A percentile compares a stretch with the other conserved stretches of the same genome.
These are phyloP conservation scores for Gephyroberyx darwinii DNA, from an alignment of 2,797 vertebrate genomes.

Conservation along the genomic window DNA sequence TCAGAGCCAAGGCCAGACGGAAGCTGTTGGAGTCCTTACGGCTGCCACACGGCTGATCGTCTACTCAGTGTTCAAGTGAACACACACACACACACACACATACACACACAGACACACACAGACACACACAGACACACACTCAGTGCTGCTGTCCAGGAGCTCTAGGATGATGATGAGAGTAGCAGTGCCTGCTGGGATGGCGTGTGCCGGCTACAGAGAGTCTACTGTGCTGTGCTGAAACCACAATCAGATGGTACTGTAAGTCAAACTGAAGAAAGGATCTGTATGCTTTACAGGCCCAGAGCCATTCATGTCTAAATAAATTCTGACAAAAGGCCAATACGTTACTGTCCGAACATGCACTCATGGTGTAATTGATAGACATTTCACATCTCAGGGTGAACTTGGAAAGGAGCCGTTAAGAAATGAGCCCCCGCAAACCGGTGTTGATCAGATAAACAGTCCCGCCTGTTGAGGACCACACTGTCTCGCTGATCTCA, in stretches of 20 bases:
- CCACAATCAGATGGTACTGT: slow-evolving; percentile 43
- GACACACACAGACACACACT: slow-evolving; percentile 35
- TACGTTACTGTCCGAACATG: neutral
- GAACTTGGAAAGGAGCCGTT: slow-evolving; percentile 34
- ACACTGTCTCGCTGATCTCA: too few relatives aligned
- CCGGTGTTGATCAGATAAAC: slow-evolving; percentile 64
- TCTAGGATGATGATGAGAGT: slow-evolving; percentile 78
- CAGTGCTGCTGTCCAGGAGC: slow-evolving; percentile 64
- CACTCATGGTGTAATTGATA: neutral
- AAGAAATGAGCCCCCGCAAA: slow-evolving; percentile 35
- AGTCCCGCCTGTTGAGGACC: slow-evolving; percentile 36
- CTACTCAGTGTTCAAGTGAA: slow-evolving; percentile 18
- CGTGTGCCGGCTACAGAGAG: slow-evolving; percentile 63
- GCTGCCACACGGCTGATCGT: slow-evolving; percentile 59
- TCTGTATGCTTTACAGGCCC: slow-evolving; percentile 20
- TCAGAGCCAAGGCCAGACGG: slow-evolving; percentile 69
- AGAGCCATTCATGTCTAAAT: neutral
- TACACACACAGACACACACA: slow-evolving; percentile 28
- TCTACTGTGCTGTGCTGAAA: slow-evolving; percentile 55
- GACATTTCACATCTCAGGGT: slow-evolving; percentile 20
- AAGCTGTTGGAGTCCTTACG: slow-evolving; percentile 60
- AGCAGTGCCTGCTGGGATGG: slow-evolving; percentile 74
- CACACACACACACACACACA: slow-evolving; percentile 21
- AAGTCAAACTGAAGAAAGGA: slow-evolving; percentile 20
- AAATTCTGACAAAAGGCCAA: neutral